phyloP scores from a whole-genome alignment of 2,888 invertebrate genomes.

The Venustoraphidia nigricollis region DNA sequence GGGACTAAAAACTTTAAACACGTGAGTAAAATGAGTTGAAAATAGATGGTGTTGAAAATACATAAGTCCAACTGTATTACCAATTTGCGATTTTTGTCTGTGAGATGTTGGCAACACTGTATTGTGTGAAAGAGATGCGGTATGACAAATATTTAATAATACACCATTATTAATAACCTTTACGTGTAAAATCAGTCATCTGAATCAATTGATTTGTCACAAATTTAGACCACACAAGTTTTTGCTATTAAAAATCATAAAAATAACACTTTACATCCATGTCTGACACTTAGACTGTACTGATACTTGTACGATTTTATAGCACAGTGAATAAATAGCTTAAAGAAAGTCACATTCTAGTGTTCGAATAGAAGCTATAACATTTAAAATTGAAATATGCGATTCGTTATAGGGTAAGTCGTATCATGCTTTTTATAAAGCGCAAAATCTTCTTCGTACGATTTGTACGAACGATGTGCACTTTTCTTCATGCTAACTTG shows the following conservation, averaged over 20 bases:
- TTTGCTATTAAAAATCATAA: conserved; percentile 1
- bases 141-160: conserved; percentile 2
- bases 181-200: conserved; percentile 3
- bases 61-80: too few relatives aligned
- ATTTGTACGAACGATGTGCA: too few relatives aligned
- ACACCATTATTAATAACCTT: conserved; percentile 4
- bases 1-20: too few relatives aligned
- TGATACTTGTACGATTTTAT: too few relatives aligned
- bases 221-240: conserved; percentile 7
- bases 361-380: not conserved
- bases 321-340: not conserved
- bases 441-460: too few relatives aligned
- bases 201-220: conserved; percentile 7
- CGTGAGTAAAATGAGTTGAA: too few relatives aligned
- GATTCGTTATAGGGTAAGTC: conserved; percentile 18
- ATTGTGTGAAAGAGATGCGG: not conserved
- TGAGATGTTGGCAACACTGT: too few relatives aligned
- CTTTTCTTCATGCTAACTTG: too few relatives aligned
- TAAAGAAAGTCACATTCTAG: not conserved
- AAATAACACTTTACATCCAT: not conserved
- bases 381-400: conserved; percentile 22
- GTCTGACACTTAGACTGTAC: too few relatives aligned
- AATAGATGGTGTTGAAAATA: too few relatives aligned
- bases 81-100: too few relatives aligned
- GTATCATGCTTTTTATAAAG: too few relatives aligned